These are phyloP conservation scores for Rotaria magnacalcarata DNA, from an alignment of 2,888 invertebrate genomes.

Conservation along the genomic window DNA sequence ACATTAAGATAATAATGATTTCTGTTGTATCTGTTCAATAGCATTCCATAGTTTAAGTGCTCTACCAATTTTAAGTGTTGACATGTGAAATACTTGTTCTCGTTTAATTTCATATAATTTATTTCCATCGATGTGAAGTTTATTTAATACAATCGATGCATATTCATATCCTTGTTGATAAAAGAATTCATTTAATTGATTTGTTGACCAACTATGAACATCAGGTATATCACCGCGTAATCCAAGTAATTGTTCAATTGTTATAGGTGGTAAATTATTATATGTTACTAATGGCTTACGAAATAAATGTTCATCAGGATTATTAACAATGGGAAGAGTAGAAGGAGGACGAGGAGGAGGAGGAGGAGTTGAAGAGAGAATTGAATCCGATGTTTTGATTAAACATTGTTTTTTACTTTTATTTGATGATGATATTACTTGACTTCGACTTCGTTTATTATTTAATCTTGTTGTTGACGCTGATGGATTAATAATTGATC, in stretches of 20 bases:
- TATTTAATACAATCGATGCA: background rate
- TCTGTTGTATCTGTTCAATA: slow-evolving; percentile 36
- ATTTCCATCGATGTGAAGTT: slow-evolving; percentile 26
- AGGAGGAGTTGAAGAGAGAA: background rate
- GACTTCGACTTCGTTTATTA: background rate
- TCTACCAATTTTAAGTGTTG: slow-evolving; percentile 19
- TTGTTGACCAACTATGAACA: slow-evolving; percentile 27
- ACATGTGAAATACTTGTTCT: slow-evolving; percentile 30
- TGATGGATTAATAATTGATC: background rate
- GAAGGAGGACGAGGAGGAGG: background rate
- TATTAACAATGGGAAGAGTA: background rate
- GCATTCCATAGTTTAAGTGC: slow-evolving; percentile 19
- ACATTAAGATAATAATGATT: background rate
- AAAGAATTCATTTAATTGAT: slow-evolving; percentile 27
- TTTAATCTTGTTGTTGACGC: background rate
- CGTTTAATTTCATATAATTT: background rate
- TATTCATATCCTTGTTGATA: background rate
- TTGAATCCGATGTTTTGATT: background rate
- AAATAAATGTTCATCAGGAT: slow-evolving; percentile 4
- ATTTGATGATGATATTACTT: background rate
- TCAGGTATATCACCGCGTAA: slow-evolving; percentile 34
- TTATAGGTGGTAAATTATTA: slow-evolving; percentile 15
- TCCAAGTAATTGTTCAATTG: slow-evolving; percentile 17
- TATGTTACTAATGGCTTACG: background rate
- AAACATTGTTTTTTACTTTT: background rate